Evolutionary conservation across 1,140 invertebrate species (phyloP).

Genomic region (Stegodyphus dumicola): DNA sequence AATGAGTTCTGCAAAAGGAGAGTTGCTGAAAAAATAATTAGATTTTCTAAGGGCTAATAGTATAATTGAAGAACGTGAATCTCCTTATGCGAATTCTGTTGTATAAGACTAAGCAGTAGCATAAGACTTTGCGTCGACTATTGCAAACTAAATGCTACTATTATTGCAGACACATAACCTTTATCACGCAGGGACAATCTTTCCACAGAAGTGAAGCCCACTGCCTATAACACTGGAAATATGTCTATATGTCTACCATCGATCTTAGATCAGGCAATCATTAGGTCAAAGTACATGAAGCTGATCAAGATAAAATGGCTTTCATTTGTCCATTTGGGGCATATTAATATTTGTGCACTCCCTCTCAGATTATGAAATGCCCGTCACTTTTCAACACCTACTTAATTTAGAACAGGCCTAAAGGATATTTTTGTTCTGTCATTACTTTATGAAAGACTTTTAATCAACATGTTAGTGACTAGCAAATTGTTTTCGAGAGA

Average conservation of each 20-base stretch:
- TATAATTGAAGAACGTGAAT: too few species aligned
- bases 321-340: slow-evolving; percentile 66
- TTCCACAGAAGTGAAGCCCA: neutral
- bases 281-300: slow-evolving; percentile 62
- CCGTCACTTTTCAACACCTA: slow-evolving; percentile 66
- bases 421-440: slow-evolving; percentile 1
- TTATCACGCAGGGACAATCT: too few species aligned
- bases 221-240: too few species aligned
- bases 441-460: slow-evolving; percentile 25
- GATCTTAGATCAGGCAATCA: slow-evolving; percentile 10
- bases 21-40: too few species aligned
- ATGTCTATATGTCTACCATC: slow-evolving; percentile 20
- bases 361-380: slow-evolving; percentile 68
- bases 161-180: too few species aligned
- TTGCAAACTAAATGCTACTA: too few species aligned
- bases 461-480: slow-evolving; percentile 17
- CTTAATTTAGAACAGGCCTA: slow-evolving; percentile 62
- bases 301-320: slow-evolving; percentile 67
- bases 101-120: too few species aligned
- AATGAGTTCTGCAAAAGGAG: too few species aligned
- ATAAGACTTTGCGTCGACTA: too few species aligned
- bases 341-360: slow-evolving; percentile 65
- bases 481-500: neutral
- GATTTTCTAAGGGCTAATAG: too few species aligned
- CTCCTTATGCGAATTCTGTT: too few species aligned